Base-by-base conservation (phyloP, 2,113 vertebrate genomes). In the Cyanoramphus novaezelandiae region DNA sequence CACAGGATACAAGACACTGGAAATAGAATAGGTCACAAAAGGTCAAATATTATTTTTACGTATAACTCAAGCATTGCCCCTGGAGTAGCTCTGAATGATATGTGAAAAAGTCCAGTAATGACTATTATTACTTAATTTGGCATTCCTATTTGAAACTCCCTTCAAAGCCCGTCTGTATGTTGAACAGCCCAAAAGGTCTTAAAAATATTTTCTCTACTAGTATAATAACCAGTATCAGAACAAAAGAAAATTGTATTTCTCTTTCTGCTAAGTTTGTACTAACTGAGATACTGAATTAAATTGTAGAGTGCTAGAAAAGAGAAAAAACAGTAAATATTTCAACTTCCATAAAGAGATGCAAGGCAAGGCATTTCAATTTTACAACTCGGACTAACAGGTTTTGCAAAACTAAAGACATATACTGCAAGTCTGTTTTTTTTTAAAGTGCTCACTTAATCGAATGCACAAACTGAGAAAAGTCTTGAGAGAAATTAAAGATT, bases 51-150 rank as follows among this genome's bases (percentile, higher is more conserved):
- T 77, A 75, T 63, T 95, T 81, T 85, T 44, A 72, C 31, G 44
- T 82, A 57, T 75, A 91, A 94, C 41, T 92, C 64, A 59, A 81
- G 52, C 41, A 39, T 19, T 50, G 52, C 84, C 91, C 89, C 93
- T 72, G 21, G 69, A 91, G 81, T 69, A 76, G 68, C 67, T 41
- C 86, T 90, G 81, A 89, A 85, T 91, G 80, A 92, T 92, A 86
- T 17, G 78, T 90, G 87, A 91, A 96, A 90, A 33, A 83, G 49
- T 23, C 44, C 68, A 86, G 68, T 93, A 94, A 96, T 69, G 74
- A 90, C 67, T 57, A 37, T 90, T 94, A 92, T 69, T 90, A 82
- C 63, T 95, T 93, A 74, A 94, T 96, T 88, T 90, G 64, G 94
- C 79, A 92, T 95, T 94, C 88, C 74, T 86, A 85, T 69, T 91